Percentiles rank a stretch among this genome's conserved stretches.
These are phyloP conservation scores for Pseudomyrmex gracilis DNA, from an alignment of 1,140 invertebrate species.

Conservation along the genomic window DNA sequence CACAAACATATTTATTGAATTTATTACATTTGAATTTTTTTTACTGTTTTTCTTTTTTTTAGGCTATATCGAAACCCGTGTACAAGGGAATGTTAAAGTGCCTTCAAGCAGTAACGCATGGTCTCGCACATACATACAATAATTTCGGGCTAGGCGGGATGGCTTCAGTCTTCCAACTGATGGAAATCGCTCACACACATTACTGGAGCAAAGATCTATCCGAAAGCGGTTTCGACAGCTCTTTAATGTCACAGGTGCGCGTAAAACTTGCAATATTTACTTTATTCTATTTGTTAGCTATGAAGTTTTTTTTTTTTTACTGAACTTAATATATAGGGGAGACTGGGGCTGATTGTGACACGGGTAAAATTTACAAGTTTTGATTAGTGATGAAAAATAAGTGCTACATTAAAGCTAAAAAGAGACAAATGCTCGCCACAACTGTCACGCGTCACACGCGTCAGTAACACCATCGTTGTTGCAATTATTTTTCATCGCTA, in stretches of 20 bases:
- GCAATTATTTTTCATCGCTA: too few species aligned
- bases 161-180: slow-evolving; percentile 97
- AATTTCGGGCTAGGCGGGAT: slow-evolving; percentile 98
- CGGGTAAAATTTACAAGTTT: too few species aligned
- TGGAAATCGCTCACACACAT: slow-evolving; percentile 99
- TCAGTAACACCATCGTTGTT: too few species aligned
- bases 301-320: too few species aligned
- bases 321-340: too few species aligned
- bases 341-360: too few species aligned
- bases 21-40: neutral
- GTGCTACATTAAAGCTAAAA: too few species aligned
- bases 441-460: too few species aligned
- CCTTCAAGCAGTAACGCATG: slow-evolving; percentile 94
- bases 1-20: too few species aligned
- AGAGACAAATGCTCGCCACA: too few species aligned
- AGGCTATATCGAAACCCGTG: slow-evolving; percentile 95
- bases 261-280: neutral
- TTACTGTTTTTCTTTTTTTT: slow-evolving; percentile 67
- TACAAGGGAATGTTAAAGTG: slow-evolving; percentile 99
- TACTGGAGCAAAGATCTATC: slow-evolving; percentile 96
- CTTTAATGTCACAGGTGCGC: slow-evolving; percentile 86
- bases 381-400: too few species aligned
- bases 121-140: slow-evolving; percentile 95
- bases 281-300: too few species aligned
- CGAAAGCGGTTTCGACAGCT: slow-evolving; percentile 86